Evolutionary conservation across 1,140 invertebrate genomes (phyloP).

Genomic region (Oscheius sp.): DNA sequence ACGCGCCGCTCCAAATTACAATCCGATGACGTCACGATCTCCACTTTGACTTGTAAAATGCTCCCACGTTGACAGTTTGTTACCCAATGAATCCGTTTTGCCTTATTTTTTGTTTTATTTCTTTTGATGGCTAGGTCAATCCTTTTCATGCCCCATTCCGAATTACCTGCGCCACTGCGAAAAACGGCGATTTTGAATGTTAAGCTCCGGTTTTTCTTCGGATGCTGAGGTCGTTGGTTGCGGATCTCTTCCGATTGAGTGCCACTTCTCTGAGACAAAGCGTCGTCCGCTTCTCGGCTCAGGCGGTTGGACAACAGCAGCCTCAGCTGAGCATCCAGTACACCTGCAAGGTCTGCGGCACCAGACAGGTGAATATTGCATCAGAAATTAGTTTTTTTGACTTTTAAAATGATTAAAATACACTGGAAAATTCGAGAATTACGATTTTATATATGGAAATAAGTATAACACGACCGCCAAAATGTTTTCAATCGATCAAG

Average conservation of each 20-base stretch:
- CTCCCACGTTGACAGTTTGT: not conserved
- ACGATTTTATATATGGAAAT: too few species aligned
- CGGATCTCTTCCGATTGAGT: not conserved
- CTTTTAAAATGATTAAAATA: not conserved
- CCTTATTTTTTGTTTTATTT: too few species aligned
- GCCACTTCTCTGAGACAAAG: not conserved
- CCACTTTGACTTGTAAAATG: too few species aligned
- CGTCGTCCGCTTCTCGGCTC: not conserved
- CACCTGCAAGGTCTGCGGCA: constrained; percentile 59
- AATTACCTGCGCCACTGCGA: not conserved
- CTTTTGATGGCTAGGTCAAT: not conserved
- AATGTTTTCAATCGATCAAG: too few species aligned
- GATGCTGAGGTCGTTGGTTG: not conserved
- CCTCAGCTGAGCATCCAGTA: constrained; percentile 35
- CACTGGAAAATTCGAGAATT: too few species aligned
- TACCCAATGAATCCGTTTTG: not conserved
- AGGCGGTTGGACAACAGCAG: constrained; percentile 15
- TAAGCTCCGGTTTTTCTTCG: too few species aligned
- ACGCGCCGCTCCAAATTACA: too few species aligned
- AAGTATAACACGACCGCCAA: too few species aligned
- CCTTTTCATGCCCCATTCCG: not conserved
- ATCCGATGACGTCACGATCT: too few species aligned
- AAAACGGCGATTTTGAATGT: too few species aligned
- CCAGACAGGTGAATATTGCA: constrained; percentile 45
- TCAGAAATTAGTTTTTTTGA: constrained; percentile 31